Conservation (phyloP, 2,113 vertebrate genomes). For the Gila orcuttii region DNA sequence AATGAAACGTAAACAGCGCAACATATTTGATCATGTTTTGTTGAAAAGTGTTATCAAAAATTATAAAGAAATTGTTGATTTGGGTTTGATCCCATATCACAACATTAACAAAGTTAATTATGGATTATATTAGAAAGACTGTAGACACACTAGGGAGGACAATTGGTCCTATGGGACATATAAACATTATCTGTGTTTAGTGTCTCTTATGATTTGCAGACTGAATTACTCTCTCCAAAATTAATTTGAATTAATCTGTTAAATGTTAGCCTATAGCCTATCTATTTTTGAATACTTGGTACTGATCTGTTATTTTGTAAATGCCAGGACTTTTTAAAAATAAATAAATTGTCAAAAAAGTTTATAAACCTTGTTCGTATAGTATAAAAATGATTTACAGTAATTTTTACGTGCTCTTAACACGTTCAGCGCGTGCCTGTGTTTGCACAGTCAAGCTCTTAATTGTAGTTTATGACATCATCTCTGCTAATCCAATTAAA, state of each 20-base stretch:
- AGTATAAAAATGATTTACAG: background rate
- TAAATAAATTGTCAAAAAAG: no score
- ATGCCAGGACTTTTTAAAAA: background rate
- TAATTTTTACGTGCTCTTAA: constrained; percentile 1
- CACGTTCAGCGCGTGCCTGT: constrained; percentile 48
- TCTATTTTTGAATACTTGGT: background rate
- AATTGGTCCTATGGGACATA: background rate
- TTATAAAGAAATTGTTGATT: background rate
- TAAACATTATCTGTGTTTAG: constrained; percentile 20
- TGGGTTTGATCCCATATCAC: background rate
- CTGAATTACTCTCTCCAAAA: background rate
- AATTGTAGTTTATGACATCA: constrained; percentile 65
- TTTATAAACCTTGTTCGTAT: background rate
- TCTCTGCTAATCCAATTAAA: constrained; percentile 80
- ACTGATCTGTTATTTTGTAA: background rate
- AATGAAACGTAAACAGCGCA: no score
- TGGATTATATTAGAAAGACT: background rate
- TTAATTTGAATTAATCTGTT: background rate
- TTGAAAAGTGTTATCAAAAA: no score
- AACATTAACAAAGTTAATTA: background rate
- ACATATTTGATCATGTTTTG: no score
- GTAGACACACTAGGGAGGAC: background rate
- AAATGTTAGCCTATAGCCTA: background rate
- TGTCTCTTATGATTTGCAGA: background rate
- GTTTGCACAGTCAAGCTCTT: constrained; percentile 67